Base-by-base conservation (phyloP, 2,113 vertebrate genomes). In the Apistogramma diplotaenia region DNA sequence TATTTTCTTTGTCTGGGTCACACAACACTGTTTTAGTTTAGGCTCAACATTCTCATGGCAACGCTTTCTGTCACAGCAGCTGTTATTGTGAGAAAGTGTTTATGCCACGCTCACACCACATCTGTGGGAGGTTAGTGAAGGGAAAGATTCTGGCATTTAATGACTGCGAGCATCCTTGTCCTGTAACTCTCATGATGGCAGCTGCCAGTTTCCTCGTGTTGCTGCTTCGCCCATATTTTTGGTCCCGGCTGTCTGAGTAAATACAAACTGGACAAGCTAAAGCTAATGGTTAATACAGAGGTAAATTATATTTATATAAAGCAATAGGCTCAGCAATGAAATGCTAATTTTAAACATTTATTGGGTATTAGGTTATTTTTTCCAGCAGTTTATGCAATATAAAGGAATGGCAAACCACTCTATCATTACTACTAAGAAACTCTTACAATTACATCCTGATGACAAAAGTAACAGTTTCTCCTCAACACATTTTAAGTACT, bases 141-240 rank as follows among this genome's bases (percentile, higher is more conserved):
- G 61, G 35, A 43, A 43, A 43, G 21, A 65, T 65, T 65, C 37
- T 43, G 37, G 37, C 13, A 16, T 65, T 65, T 18, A 43, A 43
- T 37, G 9, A 15, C 15, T 43, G 37, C 25, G 0, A 25, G 37
- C 25, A 25, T 65, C 0, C 16, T 18, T 65, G 0, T 43, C 23
- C 13, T 62, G 35, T 25, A 16, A 8, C 0, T 0, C 16, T 62
- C 35, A 23, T 40, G n/a, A 25, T 0, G 21, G 60, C 35, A 43
- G 60, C 60, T 62, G 60, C 60, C n/a, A 23, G 33, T 40, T 62
- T 62, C 35, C 35, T 40, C 40, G 60, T 25, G 60, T 21, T 62
- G 60, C n/a, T 43, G 61, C 40, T 65, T 43, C 35, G 25, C 23
- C 2, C 60, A 25, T 23, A 25, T 9, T 43, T 25, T 13, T 43